These are phyloP conservation scores for Laupala kohalensis DNA, from an alignment of 1,140 invertebrate species.

Conservation along the genomic window DNA sequence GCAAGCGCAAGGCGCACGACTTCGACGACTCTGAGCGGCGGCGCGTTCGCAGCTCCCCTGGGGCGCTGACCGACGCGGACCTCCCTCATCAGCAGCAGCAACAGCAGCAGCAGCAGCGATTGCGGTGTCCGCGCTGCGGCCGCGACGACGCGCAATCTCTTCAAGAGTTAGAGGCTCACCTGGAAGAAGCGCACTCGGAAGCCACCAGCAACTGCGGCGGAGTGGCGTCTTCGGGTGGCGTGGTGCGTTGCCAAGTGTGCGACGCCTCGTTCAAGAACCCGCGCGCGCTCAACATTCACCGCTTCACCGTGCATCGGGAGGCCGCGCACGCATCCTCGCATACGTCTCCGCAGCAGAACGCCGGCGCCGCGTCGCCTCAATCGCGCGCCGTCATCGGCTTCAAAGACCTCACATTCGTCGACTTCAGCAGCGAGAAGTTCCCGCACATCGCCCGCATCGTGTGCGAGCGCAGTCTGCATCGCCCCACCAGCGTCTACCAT, in stretches of 20 bases:
- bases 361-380: background rate
- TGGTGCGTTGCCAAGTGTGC: constrained; percentile 53
- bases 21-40: background rate
- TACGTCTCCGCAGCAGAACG: constrained; percentile 7
- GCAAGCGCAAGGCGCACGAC: constrained; percentile 2
- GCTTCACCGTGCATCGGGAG: too few relatives aligned
- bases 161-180: constrained; percentile 45
- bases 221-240: background rate
- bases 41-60: background rate
- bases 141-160: constrained; percentile 43
- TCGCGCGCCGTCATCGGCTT: constrained; percentile 4
- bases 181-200: constrained; percentile 58
- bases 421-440: constrained; percentile 66
- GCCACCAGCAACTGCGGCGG: constrained; percentile 25
- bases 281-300: constrained; percentile 51
- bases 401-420: constrained; percentile 58
- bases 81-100: background rate
- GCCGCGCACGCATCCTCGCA: constrained; percentile 35
- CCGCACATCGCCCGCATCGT: constrained; percentile 47
- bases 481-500: constrained; percentile 38
- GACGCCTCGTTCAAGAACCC: constrained; percentile 53
- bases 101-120: constrained; percentile 12
- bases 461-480: constrained; percentile 53
- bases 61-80: background rate
- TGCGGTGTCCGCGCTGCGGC: constrained; percentile 43